Evolutionary conservation across 1,140 invertebrate genomes (phyloP).

Genomic region (Brachystomella parvula): DNA sequence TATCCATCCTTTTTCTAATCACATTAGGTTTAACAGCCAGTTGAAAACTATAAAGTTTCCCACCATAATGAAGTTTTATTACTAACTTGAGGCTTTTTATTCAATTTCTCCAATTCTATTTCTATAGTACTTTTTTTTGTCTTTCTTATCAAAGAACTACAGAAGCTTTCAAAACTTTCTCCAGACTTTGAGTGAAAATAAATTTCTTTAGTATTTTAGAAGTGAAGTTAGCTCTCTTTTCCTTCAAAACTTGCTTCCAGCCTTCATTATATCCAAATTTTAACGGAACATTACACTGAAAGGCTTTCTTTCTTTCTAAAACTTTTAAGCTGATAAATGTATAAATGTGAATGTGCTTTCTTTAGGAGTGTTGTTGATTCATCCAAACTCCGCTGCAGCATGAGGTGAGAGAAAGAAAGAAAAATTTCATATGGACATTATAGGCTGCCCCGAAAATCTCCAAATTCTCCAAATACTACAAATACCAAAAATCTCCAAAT

Average conservation of each 20-base stretch:
- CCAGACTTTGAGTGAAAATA: neutral
- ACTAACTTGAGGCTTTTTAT: constrained; percentile 5
- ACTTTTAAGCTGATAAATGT: too few relatives aligned
- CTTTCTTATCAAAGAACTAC: neutral
- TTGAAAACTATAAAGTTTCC: neutral
- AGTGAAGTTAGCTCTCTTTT: neutral
- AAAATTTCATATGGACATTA: too few relatives aligned
- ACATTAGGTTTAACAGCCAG: neutral
- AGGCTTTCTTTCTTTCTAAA: too few relatives aligned
- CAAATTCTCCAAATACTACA: neutral
- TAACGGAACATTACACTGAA: neutral
- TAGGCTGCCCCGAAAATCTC: neutral
- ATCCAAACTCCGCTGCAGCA: too few relatives aligned
- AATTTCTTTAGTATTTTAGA: neutral
- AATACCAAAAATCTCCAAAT: neutral
- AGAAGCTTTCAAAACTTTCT: neutral
- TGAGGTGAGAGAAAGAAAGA: too few relatives aligned
- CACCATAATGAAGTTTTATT: neutral
- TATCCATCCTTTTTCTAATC: neutral
- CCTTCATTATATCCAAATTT: neutral
- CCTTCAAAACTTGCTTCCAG: too few relatives aligned
- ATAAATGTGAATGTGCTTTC: too few relatives aligned
- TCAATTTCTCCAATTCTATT: neutral
- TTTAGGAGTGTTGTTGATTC: too few relatives aligned
- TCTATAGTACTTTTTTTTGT: neutral